Evolutionary conservation across 2,113 vertebrate species (phyloP).

Genomic region (Chroicocephalus ridibundus): DNA sequence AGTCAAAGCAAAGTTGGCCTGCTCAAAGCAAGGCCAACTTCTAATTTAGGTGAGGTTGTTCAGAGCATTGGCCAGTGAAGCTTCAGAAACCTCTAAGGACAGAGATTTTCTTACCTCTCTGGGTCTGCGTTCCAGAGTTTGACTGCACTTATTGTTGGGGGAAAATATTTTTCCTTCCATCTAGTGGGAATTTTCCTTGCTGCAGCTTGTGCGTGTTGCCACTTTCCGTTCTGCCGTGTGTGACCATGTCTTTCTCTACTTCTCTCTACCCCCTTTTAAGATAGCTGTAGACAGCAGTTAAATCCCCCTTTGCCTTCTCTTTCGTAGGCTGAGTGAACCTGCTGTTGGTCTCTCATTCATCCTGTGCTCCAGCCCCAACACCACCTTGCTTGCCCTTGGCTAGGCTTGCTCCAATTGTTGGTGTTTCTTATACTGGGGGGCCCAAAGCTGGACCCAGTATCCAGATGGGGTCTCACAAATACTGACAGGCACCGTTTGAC

Average conservation of each 20-base stretch:
- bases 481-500: background rate
- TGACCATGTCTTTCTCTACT: background rate
- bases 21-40: background rate
- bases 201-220: background rate
- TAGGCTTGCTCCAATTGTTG: background rate
- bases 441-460: background rate
- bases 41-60: background rate
- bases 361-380: background rate
- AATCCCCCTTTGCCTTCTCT: background rate
- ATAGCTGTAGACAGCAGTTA: fast-evolving
- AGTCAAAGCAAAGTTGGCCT: background rate
- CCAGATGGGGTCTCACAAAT: background rate
- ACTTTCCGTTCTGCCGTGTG: background rate
- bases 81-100: background rate
- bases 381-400: background rate
- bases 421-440: background rate
- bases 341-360: too few species aligned
- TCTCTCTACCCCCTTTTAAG: background rate
- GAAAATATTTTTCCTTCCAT: background rate
- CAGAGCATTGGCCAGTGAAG: background rate
- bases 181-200: background rate
- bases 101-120: background rate
- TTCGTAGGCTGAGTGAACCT: background rate
- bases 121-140: background rate
- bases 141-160: background rate